Evolutionary conservation across 2,888 invertebrate genomes (phyloP).

Genomic region (Andrena chrysosceles): DNA sequence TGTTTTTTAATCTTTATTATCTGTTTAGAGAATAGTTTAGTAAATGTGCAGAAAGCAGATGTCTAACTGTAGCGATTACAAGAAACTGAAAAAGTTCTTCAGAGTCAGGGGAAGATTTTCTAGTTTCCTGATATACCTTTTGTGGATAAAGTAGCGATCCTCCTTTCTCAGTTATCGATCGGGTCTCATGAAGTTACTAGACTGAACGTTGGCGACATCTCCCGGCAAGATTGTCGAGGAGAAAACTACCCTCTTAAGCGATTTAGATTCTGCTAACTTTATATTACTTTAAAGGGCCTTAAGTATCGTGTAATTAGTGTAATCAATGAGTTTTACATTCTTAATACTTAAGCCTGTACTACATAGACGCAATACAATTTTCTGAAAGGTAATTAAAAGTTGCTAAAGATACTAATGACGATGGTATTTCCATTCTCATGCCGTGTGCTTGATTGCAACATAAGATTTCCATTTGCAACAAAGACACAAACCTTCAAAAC

Average conservation of each 20-base stretch:
- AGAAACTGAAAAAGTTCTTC: background rate
- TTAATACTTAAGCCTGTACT: background rate
- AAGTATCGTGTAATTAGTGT: background rate
- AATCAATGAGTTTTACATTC: background rate
- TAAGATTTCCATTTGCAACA: constrained; percentile 9
- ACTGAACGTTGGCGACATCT: constrained; percentile 75
- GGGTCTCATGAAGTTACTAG: constrained; percentile 37
- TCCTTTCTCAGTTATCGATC: constrained; percentile 57
- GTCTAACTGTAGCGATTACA: background rate
- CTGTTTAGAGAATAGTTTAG: too few species aligned
- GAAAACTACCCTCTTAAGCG: constrained; percentile 20
- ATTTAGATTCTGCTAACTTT: background rate
- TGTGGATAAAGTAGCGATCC: constrained; percentile 50
- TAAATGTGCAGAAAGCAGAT: too few species aligned
- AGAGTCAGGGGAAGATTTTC: background rate
- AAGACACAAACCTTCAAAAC: background rate
- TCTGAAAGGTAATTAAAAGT: background rate
- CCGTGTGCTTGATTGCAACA: background rate
- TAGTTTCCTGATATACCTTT: background rate
- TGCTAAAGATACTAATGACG: too few species aligned
- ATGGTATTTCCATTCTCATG: background rate
- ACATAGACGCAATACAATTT: background rate
- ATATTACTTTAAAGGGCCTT: background rate
- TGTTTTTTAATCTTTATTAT: too few species aligned
- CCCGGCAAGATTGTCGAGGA: constrained; percentile 1